Conservation (phyloP, 2,113 vertebrate species). For the Myotis davidii region DNA sequence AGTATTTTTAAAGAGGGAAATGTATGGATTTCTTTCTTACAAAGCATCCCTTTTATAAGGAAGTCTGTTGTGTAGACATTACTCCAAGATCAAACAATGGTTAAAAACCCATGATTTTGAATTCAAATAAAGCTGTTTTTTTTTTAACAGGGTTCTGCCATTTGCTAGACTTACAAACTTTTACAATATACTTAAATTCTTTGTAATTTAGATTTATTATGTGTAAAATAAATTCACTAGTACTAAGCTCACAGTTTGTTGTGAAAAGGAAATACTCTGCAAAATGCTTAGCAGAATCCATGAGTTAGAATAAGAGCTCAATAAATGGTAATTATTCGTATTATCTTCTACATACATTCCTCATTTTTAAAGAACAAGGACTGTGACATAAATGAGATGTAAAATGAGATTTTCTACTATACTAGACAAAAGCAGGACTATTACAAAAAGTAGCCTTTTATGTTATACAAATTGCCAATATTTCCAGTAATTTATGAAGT, state of each 20-base stretch:
- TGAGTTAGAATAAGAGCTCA: background rate
- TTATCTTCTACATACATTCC: background rate
- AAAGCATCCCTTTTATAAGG: background rate
- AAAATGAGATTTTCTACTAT: background rate
- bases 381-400: background rate
- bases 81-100: background rate
- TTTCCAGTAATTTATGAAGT: background rate
- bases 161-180: background rate
- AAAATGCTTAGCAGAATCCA: background rate
- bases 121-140: background rate
- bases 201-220: background rate
- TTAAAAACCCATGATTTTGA: background rate
- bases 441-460: background rate
- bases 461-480: background rate
- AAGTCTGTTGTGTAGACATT: background rate
- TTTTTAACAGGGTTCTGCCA: background rate
- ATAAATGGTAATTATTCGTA: background rate
- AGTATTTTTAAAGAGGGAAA: background rate
- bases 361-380: background rate
- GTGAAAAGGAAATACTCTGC: background rate
- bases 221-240: background rate
- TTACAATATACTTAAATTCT: background rate
- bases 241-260: background rate
- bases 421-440: background rate
- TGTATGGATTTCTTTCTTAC: background rate